Evolutionary conservation across 2,113 vertebrate species (phyloP), one percentile per base, ranked within the genome.

Genomic region (Recurvirostra avosetta): DNA sequence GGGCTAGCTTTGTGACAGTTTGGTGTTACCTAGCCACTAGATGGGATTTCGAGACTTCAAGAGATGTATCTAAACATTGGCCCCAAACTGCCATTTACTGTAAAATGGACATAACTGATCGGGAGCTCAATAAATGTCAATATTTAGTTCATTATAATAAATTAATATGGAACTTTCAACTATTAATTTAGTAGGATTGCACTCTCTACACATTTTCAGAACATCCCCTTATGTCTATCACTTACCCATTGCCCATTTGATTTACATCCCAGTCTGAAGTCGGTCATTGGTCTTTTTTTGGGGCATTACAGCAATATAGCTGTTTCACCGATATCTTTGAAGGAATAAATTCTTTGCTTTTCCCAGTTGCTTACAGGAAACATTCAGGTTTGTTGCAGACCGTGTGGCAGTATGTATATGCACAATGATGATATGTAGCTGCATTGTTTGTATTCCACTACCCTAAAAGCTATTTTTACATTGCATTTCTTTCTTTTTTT

Each of bases 401-500:
- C 3, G 0, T 36, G 49, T 63, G 41, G 32, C 62, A 36, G 23
- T 83, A 27, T 58, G 26, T 53, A 38, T 92, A 67, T 74, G 20
- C 41, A 47, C 36, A 49, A n/a, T 74, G 61, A 63, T 74, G 70
- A 19, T 55, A 19, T 72, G 15, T 38, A 86, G 92, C 96, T 97
- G 63, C 34, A 13, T 88, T 86, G 82, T 79, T 55, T 96, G 68
- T 95, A 67, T 86, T 86, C 52, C 86, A 86, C 61, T 92, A 70
- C 75, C 65, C 86, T 73, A 76, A 95, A 89, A 97, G 47, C 82
- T 91, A 65, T 86, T 96, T 96, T 98, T 89, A 98, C 82, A 21
- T 91, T 95, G 86, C 82, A 27, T 98, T 97, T 98, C 78, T 98
- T 97, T 98, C 88, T 98, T 95, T 97, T 97, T 94, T 96, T 93